Evolutionary conservation across 2,797 vertebrate species (phyloP), one percentile per base, ranked within the genome.

Genomic region (Fundulus diaphanus): DNA sequence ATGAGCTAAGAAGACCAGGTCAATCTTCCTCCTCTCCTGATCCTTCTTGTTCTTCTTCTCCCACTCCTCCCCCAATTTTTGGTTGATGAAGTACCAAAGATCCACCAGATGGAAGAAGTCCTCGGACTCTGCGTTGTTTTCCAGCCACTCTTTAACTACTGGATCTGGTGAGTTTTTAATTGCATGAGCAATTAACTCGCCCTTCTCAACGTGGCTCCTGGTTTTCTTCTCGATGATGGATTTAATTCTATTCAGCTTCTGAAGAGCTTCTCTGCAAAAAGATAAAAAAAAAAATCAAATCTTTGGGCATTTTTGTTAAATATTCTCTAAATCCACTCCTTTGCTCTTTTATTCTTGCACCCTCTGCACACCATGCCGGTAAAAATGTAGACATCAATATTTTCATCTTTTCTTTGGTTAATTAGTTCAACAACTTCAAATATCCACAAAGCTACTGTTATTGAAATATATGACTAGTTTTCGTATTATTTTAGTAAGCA

Each of bases 91-190:
- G 3, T 48, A 11, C 3, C 0, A 69, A 31, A 73, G 0, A 22
- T 76, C 40, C 2, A 52, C 48, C 27, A 80, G 65, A 52, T 63
- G n/a, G 11, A 15, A 42, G 49, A 80, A 80, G 22, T 37, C 5
- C 0, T 44, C 27, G 46, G 49, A 42, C 5, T 74, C 11, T 63
- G 72, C 22, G 16, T 35, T 71, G 15, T 57, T 33, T 29, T 3
- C 49, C 59, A 80, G 11, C 78, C 78, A 80, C 51, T n/a, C 6
- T 27, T 11, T 7, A 3, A 27, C 20, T 0, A 12, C 35, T 9
- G 68, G 2, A 12, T 72, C 63, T 20, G 54, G 11, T 35, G 69
- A 44, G 2, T 35, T n/a, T 3, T 73, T n/a, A 12, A 42, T 57
- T 20, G n/a, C 27, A 4, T 56, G 5, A 0, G 57, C 27, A 3